Conservation (phyloP, 2,113 vertebrate genomes). For the Pluvianellus socialis region DNA sequence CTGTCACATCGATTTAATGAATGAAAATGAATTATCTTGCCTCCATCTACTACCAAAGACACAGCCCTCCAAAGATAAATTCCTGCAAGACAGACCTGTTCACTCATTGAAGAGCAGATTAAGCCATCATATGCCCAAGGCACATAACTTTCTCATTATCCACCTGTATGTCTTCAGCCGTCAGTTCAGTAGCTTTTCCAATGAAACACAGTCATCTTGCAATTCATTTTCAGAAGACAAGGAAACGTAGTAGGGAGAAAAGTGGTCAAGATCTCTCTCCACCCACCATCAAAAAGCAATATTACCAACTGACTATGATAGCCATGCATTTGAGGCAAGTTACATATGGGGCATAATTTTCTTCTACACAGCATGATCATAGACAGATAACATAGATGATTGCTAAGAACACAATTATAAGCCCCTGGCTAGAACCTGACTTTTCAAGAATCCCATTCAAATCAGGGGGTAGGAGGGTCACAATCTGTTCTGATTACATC, state of each 20-base stretch:
- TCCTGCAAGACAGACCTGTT: neutral
- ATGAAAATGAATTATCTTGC: neutral
- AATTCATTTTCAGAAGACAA: neutral
- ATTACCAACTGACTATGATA: neutral
- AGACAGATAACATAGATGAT: neutral
- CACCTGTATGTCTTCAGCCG: neutral
- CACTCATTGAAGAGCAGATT: neutral
- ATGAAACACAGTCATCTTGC: neutral
- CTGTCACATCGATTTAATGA: neutral
- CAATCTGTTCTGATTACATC: conserved; percentile 44
- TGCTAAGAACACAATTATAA: neutral
- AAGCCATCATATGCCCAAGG: neutral
- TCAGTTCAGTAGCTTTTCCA: neutral
- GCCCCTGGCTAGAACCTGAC: neutral
- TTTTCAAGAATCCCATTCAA: neutral
- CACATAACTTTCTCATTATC: neutral
- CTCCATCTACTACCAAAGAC: neutral
- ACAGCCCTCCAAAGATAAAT: neutral
- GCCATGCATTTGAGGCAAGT: neutral
- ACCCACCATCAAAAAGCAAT: neutral
- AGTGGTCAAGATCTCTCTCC: neutral
- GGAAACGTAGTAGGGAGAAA: neutral
- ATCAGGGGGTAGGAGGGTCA: neutral
- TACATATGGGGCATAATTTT: neutral
- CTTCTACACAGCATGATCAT: neutral